Percentiles rank a stretch among this genome's conserved stretches.
These are phyloP conservation scores for Anhinga anhinga DNA, from an alignment of 2,113 vertebrate species.

Conservation along the genomic window DNA sequence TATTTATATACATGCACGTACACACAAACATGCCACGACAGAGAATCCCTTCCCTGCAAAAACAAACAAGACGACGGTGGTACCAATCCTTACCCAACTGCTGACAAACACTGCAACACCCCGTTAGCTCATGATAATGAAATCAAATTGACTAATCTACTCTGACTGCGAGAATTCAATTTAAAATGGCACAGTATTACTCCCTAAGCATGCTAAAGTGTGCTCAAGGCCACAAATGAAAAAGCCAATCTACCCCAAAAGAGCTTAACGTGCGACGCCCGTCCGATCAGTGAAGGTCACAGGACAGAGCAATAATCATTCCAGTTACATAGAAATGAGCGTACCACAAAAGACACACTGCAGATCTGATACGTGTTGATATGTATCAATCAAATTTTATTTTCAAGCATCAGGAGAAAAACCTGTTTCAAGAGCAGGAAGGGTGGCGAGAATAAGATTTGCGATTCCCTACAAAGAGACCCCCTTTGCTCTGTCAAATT, in stretches of 20 bases:
- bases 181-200: background rate
- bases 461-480: background rate
- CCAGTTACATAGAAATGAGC: accelerated
- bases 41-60: background rate
- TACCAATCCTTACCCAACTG: background rate
- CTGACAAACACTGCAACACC: background rate
- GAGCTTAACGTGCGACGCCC: accelerated
- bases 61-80: background rate
- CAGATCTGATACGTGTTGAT: background rate
- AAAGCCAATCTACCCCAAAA: background rate
- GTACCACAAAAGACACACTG: background rate
- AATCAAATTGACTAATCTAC: background rate
- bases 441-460: background rate
- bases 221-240: background rate
- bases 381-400: accelerated
- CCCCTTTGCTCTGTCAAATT: background rate
- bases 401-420: background rate
- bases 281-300: background rate
- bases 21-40: background rate
- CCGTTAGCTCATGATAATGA: accelerated
- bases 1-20: accelerated
- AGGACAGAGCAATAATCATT: background rate
- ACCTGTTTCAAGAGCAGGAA: background rate
- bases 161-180: background rate
- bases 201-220: background rate